Conservation (phyloP, 1,140 invertebrate species). For the Saccostrea cuccullata region DNA sequence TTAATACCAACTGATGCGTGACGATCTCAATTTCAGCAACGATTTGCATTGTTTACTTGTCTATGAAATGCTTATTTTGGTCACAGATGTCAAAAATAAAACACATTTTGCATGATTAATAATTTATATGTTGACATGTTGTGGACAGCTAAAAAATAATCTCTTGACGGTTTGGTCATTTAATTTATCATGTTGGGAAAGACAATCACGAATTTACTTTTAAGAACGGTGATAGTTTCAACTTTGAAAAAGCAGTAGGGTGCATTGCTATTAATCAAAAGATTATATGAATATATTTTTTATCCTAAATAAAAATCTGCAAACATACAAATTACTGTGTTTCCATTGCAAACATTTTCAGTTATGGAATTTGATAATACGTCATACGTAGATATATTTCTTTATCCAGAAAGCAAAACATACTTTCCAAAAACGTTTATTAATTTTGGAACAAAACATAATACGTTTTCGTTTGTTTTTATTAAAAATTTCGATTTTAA, state of each 20-base stretch:
- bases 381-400: too few relatives aligned
- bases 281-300: too few relatives aligned
- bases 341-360: background rate
- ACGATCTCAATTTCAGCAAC: background rate
- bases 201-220: background rate
- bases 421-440: too few relatives aligned
- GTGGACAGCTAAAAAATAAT: background rate
- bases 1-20: background rate
- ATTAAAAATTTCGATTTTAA: too few relatives aligned
- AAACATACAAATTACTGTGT: background rate
- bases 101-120: background rate
- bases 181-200: background rate
- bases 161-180: background rate
- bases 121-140: background rate
- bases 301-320: background rate
- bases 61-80: background rate
- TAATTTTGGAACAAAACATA: too few relatives aligned
- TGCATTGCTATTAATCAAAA: too few relatives aligned
- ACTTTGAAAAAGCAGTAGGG: too few relatives aligned
- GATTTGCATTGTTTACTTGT: slow-evolving; percentile 12
- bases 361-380: too few relatives aligned
- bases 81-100: background rate
- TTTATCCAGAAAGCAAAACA: too few relatives aligned
- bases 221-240: background rate
- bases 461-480: too few relatives aligned